These are phyloP conservation scores for Psix sp. DNA, from an alignment of 1,140 invertebrate species.

Conservation along the genomic window DNA sequence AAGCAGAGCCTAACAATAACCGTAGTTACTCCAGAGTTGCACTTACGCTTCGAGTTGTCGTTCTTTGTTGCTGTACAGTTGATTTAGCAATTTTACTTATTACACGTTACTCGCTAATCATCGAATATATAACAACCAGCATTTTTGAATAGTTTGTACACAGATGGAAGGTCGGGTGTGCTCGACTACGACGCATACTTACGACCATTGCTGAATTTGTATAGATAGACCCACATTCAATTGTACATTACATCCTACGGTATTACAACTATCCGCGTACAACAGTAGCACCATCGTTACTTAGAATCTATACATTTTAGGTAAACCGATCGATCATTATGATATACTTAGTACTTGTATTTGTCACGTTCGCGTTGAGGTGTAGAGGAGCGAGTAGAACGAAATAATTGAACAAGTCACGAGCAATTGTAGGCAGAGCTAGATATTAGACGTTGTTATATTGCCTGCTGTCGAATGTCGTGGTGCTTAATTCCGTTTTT, in stretches of 20 bases:
- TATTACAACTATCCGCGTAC: slow-evolving; percentile 19
- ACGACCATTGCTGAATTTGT: background rate
- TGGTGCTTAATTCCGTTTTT: background rate
- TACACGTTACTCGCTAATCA: slow-evolving; percentile 38
- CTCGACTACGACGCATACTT: slow-evolving; percentile 28
- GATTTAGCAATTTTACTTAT: slow-evolving; percentile 63
- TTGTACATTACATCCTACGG: slow-evolving; percentile 12
- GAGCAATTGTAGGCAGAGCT: slow-evolving; percentile 1
- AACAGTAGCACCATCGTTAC: slow-evolving; percentile 30
- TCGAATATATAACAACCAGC: slow-evolving; percentile 23
- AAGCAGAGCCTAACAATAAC: slow-evolving; percentile 20
- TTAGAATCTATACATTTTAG: slow-evolving; percentile 25
- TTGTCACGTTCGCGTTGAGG: no score
- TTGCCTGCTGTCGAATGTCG: slow-evolving; percentile 2
- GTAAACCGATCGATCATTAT: slow-evolving; percentile 6
- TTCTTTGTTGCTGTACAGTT: slow-evolving; percentile 62
- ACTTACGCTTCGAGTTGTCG: slow-evolving; percentile 50
- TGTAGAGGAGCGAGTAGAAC: no score
- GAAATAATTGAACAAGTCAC: slow-evolving; percentile 6
- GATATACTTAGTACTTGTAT: slow-evolving; percentile 17
- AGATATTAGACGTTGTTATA: slow-evolving; percentile 18
- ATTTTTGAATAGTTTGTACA: slow-evolving; percentile 51
- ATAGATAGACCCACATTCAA: slow-evolving; percentile 17
- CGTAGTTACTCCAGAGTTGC: slow-evolving; percentile 30
- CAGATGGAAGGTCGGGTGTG: no score